Evolutionary conservation across 2,797 vertebrate genomes (phyloP).

Genomic region (Alca torda): DNA sequence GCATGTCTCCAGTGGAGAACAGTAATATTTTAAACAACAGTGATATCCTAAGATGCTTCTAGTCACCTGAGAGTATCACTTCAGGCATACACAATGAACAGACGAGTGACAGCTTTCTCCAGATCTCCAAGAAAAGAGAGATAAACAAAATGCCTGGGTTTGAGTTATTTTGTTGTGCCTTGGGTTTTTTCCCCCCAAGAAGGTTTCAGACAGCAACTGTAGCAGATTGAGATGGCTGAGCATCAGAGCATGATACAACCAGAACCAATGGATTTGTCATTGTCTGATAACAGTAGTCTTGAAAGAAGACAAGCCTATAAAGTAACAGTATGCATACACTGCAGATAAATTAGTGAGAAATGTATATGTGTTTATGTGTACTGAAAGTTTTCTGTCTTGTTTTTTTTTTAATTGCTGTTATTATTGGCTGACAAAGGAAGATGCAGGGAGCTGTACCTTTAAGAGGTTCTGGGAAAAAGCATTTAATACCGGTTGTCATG

Average conservation of each 20-base stretch:
- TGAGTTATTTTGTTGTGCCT: background rate
- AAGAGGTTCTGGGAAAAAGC: background rate
- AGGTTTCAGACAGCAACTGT: background rate
- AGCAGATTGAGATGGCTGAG: background rate
- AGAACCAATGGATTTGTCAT: conserved; percentile 23
- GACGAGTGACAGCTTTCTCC: background rate
- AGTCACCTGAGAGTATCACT: background rate
- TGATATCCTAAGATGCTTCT: background rate
- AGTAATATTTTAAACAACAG: background rate
- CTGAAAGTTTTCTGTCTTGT: background rate
- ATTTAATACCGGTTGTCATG: background rate
- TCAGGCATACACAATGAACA: background rate
- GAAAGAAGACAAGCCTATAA: background rate
- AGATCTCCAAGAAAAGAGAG: background rate
- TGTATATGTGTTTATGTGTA: background rate
- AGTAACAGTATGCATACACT: background rate
- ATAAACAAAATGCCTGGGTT: background rate
- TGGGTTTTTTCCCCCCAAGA: background rate
- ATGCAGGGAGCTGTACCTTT: background rate
- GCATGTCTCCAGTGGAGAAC: background rate
- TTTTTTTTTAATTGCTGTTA: background rate
- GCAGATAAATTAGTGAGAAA: background rate
- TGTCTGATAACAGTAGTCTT: background rate
- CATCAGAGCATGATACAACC: background rate
- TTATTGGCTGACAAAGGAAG: background rate